Evolutionary conservation across 2,113 vertebrate genomes (phyloP).

Genomic region (Hypocryptadius cinnamomeus): DNA sequence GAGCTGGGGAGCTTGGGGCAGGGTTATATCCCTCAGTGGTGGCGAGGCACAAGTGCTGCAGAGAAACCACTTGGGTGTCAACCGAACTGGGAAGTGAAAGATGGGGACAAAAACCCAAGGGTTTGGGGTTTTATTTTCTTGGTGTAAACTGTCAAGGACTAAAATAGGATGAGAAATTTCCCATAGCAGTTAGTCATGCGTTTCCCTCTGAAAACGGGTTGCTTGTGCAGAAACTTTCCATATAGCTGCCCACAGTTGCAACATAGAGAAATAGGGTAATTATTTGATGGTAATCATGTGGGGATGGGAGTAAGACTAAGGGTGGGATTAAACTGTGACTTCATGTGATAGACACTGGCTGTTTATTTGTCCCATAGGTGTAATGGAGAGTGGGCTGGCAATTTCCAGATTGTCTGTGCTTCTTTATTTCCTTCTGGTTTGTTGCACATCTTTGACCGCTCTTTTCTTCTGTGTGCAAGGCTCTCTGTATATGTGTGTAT

Average conservation of each 20-base stretch:
- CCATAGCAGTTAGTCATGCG: neutral
- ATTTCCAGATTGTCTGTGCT: neutral
- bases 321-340: neutral
- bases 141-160: neutral
- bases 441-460: neutral
- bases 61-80: neutral
- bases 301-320: neutral
- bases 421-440: neutral
- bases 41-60: fast-evolving
- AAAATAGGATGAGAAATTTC: neutral
- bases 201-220: neutral
- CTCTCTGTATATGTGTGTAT: neutral
- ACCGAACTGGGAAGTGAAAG: neutral
- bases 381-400: neutral
- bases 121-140: neutral
- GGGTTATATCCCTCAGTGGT: neutral
- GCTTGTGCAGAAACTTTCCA: neutral
- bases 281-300: neutral
- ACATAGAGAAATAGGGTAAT: neutral
- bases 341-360: fast-evolving
- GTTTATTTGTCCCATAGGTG: fast-evolving
- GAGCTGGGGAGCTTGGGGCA: neutral
- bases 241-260: neutral
- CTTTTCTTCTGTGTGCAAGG: neutral
- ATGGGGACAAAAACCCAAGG: fast-evolving